A percentile compares a stretch with the other conserved stretches of the same genome.
These are phyloP conservation scores for Erythrolamprus reginae DNA, from an alignment of 2,113 vertebrate genomes.

Conservation along the genomic window DNA sequence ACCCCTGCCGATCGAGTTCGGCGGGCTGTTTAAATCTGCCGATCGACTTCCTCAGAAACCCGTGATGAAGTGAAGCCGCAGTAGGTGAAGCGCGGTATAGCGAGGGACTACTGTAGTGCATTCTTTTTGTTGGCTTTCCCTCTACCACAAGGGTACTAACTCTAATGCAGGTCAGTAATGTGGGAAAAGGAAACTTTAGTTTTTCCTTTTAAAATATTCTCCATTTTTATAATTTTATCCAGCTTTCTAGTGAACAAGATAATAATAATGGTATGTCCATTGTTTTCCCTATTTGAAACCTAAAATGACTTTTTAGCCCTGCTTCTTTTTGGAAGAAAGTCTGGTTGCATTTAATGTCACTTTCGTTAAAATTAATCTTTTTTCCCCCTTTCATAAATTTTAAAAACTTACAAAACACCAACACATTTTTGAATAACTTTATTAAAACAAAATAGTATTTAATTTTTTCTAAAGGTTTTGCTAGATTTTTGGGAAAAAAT, in stretches of 20 bases:
- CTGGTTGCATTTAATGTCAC: not conserved
- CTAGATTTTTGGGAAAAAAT: not conserved
- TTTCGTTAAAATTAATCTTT: not conserved
- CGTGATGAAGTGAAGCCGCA: too few relatives aligned
- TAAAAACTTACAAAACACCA: not conserved
- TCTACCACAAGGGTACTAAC: not conserved
- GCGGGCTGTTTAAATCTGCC: too few relatives aligned
- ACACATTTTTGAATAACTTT: not conserved
- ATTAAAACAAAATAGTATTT: not conserved
- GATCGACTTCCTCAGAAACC: too few relatives aligned
- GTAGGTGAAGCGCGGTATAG: too few relatives aligned
- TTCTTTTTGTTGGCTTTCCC: not conserved
- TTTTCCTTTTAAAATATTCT: not conserved
- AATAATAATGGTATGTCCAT: not conserved
- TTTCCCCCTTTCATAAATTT: not conserved
- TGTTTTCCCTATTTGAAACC: not conserved
- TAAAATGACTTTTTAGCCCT: not conserved
- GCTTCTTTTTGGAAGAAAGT: not conserved
- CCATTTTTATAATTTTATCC: not conserved
- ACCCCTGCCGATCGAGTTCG: too few relatives aligned
- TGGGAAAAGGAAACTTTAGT: not conserved
- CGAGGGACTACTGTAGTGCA: too few relatives aligned
- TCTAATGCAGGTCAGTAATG: not conserved
- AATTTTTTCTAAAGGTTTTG: not conserved
- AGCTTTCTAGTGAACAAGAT: not conserved